Base-by-base conservation (phyloP, 2,797 vertebrate species). In the Pseudotriccus pelzelni region DNA sequence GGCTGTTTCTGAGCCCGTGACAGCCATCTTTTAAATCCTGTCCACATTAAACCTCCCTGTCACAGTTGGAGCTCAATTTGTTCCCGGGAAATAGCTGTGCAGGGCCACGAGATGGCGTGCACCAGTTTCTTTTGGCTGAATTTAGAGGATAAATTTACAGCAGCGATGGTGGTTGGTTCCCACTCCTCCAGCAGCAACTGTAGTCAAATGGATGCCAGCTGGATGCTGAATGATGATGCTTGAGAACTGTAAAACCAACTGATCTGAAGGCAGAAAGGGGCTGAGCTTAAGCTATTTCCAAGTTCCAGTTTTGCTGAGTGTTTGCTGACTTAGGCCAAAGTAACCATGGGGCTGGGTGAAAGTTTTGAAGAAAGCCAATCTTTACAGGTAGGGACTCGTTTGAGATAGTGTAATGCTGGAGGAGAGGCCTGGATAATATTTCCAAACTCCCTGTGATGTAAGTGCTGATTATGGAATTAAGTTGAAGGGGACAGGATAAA, bases 61-160 rank as follows among this genome's bases (percentile, higher is more conserved):
- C 0, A 8, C 49, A 7, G 2, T 0, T 5, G 62, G n/a, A 36
- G 49, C 46, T 6, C 53, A 39, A 0, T 14, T 44, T 4, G 11
- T 41, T 73, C 36, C 30, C 3, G 4, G 37, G 64, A 30, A 52
- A 5, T 80, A 58, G 49, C 73, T 8, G 25, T 1, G 8, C 60
- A 6, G 46, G 32, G 74, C 96, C 96, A 90, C 95, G 12, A 94
- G 97, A 43, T 76, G 96, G 97, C 84, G 77, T 7, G 81, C 89
- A 7, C 36, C 18, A 1, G 44, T 75, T 59, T 59, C 28, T 32
- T 23, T 74, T 36, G 18, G 82, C 63, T 30, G 53, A 27, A 22
- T 20, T 60, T 6, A 4, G 30, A 8, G 76, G 16, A 0, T 11
- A 2, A 10, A 37, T 41, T 43, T 43, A 43, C 46, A 12, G 74